Evolutionary conservation across 2,113 vertebrate species (phyloP).

Genomic region (Epinephelus fuscoguttatus): DNA sequence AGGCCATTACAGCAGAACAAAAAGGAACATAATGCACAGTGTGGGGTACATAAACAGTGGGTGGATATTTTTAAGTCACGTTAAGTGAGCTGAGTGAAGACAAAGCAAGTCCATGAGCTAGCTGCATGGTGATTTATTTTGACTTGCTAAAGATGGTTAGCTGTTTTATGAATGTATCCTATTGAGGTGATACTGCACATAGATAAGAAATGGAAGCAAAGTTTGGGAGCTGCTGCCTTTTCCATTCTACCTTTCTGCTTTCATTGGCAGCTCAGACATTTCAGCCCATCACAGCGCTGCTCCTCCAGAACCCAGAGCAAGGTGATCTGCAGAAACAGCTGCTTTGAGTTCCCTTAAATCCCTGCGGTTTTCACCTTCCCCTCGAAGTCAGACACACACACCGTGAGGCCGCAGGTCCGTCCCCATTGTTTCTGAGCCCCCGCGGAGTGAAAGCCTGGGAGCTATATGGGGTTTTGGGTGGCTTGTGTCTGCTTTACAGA

Average conservation of each 20-base stretch:
- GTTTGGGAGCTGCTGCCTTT: background rate
- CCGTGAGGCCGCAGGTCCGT: conserved; percentile 49
- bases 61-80: background rate
- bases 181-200: no score
- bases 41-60: background rate
- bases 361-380: conserved; percentile 51
- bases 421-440: conserved; percentile 56
- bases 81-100: background rate
- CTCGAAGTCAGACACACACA: conserved; percentile 67
- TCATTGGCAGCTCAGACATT: conserved; percentile 31
- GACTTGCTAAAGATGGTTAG: background rate
- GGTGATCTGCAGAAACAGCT: conserved; percentile 66
- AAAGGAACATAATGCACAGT: background rate
- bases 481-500: conserved; percentile 67
- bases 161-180: conserved; percentile 1
- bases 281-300: background rate
- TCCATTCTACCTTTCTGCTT: conserved; percentile 13
- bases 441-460: conserved; percentile 55
- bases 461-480: conserved; percentile 72
- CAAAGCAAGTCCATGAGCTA: background rate
- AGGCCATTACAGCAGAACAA: background rate
- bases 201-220: no score
- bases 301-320: conserved; percentile 25
- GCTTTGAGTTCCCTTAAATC: conserved; percentile 59
- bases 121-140: background rate